Percentiles rank a stretch among this genome's conserved stretches.
Conservation (phyloP, 2,113 vertebrate species). For the Pomatorhinus ruficollis region DNA sequence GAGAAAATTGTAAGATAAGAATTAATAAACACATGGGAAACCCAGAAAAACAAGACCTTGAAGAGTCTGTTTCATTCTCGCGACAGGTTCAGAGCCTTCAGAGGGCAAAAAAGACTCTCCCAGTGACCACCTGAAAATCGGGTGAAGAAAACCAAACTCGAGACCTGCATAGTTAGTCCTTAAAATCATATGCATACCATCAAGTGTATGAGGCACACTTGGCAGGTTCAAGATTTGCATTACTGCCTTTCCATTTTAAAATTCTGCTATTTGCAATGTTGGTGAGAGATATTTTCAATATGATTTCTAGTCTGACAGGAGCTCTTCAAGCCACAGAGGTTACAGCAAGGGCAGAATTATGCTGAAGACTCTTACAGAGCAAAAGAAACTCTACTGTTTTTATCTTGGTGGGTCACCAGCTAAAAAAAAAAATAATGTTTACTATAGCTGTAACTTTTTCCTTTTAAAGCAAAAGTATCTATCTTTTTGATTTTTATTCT, state of each 20-base stretch:
- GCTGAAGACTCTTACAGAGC: background rate
- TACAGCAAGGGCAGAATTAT: background rate
- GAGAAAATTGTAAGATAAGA: too few relatives aligned
- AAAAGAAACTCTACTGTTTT: background rate
- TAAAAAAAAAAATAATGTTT: background rate
- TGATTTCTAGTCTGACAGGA: background rate
- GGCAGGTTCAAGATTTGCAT: conserved; percentile 16
- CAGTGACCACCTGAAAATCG: too few relatives aligned
- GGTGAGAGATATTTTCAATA: background rate
- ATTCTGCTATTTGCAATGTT: background rate
- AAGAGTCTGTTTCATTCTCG: too few relatives aligned
- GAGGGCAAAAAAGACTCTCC: too few relatives aligned
- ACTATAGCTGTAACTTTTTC: background rate
- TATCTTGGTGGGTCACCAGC: background rate
- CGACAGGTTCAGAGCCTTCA: too few relatives aligned
- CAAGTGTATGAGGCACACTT: background rate
- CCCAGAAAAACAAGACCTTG: too few relatives aligned
- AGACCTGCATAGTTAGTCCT: background rate
- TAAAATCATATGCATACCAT: background rate
- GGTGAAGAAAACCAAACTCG: too few relatives aligned
- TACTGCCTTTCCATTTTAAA: conserved; percentile 29
- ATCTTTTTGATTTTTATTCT: background rate
- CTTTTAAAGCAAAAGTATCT: background rate
- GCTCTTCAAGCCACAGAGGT: background rate
- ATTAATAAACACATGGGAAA: too few relatives aligned